These are phyloP conservation scores for Notechis scutatus DNA, from an alignment of 2,113 vertebrate species.

Conservation along the genomic window DNA sequence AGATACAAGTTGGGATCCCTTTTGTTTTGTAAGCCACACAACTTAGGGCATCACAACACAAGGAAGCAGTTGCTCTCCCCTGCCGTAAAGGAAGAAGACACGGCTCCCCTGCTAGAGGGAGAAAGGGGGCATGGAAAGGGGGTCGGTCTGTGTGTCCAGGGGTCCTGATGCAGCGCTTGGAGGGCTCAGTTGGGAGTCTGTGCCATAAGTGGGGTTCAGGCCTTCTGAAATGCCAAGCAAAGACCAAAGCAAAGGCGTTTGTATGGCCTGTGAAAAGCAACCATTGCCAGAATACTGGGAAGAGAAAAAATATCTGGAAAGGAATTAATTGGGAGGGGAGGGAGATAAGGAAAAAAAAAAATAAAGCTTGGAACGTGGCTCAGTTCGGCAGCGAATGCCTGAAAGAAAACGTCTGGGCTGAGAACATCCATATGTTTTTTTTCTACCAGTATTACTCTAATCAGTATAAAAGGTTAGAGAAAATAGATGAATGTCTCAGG, in stretches of 20 bases:
- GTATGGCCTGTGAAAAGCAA: not conserved
- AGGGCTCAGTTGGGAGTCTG: not conserved
- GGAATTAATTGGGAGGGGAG: not conserved
- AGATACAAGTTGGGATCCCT: not conserved
- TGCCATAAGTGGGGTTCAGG: not conserved
- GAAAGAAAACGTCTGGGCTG: not conserved
- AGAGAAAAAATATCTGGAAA: not conserved
- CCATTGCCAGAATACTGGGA: not conserved
- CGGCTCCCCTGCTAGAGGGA: not conserved
- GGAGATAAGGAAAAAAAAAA: not conserved
- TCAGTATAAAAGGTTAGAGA: not conserved
- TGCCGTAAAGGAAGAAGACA: not conserved
- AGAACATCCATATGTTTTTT: not conserved
- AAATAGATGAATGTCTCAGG: not conserved
- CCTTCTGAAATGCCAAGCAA: not conserved
- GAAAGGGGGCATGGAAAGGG: not conserved
- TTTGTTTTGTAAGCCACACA: not conserved
- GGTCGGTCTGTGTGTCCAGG: not conserved
- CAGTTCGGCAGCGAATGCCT: not conserved
- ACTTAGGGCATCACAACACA: not conserved
- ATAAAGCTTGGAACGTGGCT: not conserved
- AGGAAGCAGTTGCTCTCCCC: not conserved
- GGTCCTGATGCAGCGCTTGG: not conserved
- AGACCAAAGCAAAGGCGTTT: not conserved
- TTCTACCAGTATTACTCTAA: not conserved